These are phyloP conservation scores for Lasioglossum vierecki DNA, from an alignment of 2,888 invertebrate species.

Conservation along the genomic window DNA sequence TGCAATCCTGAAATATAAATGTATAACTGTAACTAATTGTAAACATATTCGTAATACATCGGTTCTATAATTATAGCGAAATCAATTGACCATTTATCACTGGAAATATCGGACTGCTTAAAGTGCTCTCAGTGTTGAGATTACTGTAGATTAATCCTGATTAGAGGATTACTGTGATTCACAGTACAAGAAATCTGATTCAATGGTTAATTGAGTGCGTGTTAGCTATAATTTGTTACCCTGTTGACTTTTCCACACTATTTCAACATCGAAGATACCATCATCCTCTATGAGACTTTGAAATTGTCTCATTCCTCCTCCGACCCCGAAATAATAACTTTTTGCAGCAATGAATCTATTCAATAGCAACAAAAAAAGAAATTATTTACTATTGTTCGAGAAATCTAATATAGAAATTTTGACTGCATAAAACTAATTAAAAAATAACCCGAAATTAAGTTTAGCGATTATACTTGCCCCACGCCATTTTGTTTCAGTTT, in stretches of 20 bases:
- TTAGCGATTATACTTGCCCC: constrained; percentile 51
- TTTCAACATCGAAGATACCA: constrained; percentile 85
- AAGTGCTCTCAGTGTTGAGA: background rate
- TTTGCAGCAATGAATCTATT: constrained; percentile 92
- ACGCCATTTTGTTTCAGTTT: constrained; percentile 83
- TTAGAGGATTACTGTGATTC: background rate
- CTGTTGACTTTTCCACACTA: constrained; percentile 88
- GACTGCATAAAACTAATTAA: background rate
- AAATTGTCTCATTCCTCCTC: constrained; percentile 93
- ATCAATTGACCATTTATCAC: background rate
- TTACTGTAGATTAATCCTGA: background rate
- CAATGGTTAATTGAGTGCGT: background rate
- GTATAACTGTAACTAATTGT: background rate
- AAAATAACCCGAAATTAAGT: background rate
- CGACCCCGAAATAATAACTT: constrained; percentile 97
- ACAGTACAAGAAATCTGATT: background rate
- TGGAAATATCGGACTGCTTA: background rate
- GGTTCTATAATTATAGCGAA: background rate
- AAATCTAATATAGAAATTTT: constrained; percentile 7
- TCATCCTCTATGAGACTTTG: constrained; percentile 86
- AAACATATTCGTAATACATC: constrained; percentile 5
- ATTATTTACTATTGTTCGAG: background rate
- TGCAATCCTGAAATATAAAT: constrained; percentile 72
- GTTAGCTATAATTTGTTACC: constrained; percentile 82
- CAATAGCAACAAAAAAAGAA: constrained; percentile 54